phyloP scores from a whole-genome alignment of 1,140 invertebrate species.

The Orchestia grillus region DNA sequence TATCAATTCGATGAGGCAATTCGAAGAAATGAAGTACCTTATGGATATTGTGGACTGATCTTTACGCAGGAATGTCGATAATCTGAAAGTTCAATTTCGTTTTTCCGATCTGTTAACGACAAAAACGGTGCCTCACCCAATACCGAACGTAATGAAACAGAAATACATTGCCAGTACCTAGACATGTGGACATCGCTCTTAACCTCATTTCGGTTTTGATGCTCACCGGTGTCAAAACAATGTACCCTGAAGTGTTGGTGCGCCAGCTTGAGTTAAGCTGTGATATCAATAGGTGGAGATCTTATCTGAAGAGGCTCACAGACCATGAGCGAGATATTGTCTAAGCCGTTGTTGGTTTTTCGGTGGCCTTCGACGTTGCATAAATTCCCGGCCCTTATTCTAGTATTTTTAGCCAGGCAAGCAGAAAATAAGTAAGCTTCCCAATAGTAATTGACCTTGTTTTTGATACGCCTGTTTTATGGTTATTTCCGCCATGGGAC shows the following conservation, averaged over 20 bases:
- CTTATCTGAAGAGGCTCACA: neutral
- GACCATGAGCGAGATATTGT: neutral
- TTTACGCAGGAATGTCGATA: neutral
- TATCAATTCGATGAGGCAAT: neutral
- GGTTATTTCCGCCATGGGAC: neutral
- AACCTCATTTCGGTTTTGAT: neutral
- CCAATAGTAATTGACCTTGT: slow-evolving; percentile 29
- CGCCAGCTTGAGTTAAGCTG: neutral
- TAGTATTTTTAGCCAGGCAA: neutral
- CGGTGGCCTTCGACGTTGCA: neutral
- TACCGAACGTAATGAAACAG: neutral
- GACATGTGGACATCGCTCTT: neutral
- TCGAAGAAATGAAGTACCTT: neutral
- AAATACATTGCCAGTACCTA: neutral
- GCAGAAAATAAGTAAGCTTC: neutral
- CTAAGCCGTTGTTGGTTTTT: neutral
- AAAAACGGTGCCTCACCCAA: neutral
- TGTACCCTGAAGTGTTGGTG: neutral
- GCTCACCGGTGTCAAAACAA: neutral
- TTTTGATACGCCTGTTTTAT: neutral
- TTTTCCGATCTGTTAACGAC: neutral
- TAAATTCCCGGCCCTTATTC: neutral
- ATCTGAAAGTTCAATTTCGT: neutral
- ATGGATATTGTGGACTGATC: neutral
- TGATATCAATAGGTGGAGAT: neutral